Evolutionary conservation across 2,888 invertebrate genomes (phyloP).

Genomic region (Netelia fuscicornis): DNA sequence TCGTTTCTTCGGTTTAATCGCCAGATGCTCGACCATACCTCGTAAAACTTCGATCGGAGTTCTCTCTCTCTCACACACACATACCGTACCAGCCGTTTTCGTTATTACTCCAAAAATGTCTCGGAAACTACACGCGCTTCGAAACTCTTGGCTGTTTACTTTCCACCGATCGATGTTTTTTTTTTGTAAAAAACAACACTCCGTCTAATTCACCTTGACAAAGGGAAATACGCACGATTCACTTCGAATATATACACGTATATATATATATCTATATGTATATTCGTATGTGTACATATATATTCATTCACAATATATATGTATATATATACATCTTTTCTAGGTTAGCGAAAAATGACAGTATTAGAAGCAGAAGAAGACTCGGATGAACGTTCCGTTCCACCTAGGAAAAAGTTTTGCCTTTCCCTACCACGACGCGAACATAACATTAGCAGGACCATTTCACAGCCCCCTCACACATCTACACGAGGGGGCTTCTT

Average conservation of each 20-base stretch:
- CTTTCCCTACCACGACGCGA: slow-evolving; percentile 80
- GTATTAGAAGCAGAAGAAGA: slow-evolving; percentile 86
- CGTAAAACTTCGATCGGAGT: background rate
- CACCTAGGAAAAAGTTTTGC: slow-evolving; percentile 85
- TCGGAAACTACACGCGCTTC: background rate
- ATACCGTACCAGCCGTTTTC: background rate
- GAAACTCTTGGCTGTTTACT: background rate
- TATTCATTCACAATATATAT: background rate
- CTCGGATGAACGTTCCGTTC: slow-evolving; percentile 84
- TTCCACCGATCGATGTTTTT: slow-evolving; percentile 13
- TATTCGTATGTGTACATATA: background rate
- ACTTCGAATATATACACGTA: no score
- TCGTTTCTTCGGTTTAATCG: slow-evolving; percentile 30
- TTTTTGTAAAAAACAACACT: slow-evolving; percentile 5
- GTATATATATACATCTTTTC: slow-evolving; percentile 33
- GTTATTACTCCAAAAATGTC: background rate
- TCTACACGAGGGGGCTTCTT: slow-evolving; percentile 77
- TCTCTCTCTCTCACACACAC: background rate
- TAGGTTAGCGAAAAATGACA: slow-evolving; percentile 86
- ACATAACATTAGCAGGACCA: slow-evolving; percentile 71
- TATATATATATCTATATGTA: no score
- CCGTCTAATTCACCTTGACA: slow-evolving; percentile 20
- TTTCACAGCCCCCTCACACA: slow-evolving; percentile 77
- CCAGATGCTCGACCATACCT: slow-evolving; percentile 44
- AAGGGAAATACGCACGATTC: background rate